Base-by-base conservation (phyloP, 2,888 invertebrate species). In the Tridacna crocea region DNA sequence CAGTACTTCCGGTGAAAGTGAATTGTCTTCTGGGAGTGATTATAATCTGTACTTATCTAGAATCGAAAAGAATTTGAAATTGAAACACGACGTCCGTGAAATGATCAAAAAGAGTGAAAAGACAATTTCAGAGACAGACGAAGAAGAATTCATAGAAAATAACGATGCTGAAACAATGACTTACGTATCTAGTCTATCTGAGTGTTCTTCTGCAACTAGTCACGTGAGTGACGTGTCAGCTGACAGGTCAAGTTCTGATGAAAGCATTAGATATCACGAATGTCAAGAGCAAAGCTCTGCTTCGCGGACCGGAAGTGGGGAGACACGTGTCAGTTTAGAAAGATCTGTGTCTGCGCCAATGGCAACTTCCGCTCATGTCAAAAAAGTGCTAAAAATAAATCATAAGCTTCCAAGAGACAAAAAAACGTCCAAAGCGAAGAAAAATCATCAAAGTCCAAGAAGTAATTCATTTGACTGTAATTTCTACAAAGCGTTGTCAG, bases 231-330 rank as follows among this genome's bases (percentile, higher is more conserved):
- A 84, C 26, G 79, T 85, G 10, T 88, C 88, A 3, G 87, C 88
- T 26, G 89, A 89, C 63, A 85, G 81, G n/a, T 89, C 89, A 15
- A 85, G 82, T 46, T 87, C 88, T 27, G 89, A 88, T 72, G 87
- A 88, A 72, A 89, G 89, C 51, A 87, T 88, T 61, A 88, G 88
- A 22, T 89, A 86, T 78, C 87, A 85, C 66, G 89, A 89, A 47
- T 89, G 87, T 75, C 27, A 80, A 19, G 83, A 83, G 10, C 80
- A 86, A 51, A 66, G 58, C 73, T 75, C 76, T 22, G 81, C 48
- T 17, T 68, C 82, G 66, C 81, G 81, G 72, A 79, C 79, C n/a
- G 66, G 65, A 24, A 72, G 77, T 46, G 72, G 72, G 65, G 80
- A 81, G n/a, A 46, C 55, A 73, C 83, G 80, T 51, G 79, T 80